phyloP scores from a whole-genome alignment of 2,888 invertebrate species.

The Epicampocera succincta region DNA sequence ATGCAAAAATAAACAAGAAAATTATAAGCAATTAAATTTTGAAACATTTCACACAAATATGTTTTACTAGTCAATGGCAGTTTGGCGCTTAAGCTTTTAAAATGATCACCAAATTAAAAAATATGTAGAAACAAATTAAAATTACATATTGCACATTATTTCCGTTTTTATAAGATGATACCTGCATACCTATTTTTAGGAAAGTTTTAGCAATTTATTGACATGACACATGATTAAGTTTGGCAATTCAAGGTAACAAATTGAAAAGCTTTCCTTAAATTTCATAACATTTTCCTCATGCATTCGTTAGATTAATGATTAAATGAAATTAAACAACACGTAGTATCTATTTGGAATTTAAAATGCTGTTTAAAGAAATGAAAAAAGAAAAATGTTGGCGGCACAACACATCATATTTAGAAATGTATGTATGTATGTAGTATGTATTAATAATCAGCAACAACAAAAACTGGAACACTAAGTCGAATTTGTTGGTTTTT shows the following conservation, averaged over 20 bases:
- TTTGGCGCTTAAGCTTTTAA: constrained; percentile 41
- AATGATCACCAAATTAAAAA: constrained; percentile 13
- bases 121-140: background rate
- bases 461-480: no score
- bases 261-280: constrained; percentile 12
- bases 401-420: no score
- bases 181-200: constrained; percentile 17
- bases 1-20: background rate
- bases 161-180: constrained; percentile 44
- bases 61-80: constrained; percentile 36
- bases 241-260: constrained; percentile 57
- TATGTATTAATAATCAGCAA: no score
- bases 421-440: no score
- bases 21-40: constrained; percentile 47
- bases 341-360: no score
- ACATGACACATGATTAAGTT: constrained; percentile 63
- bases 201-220: constrained; percentile 58
- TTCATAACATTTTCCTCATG: background rate
- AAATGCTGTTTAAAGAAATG: no score
- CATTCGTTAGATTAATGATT: background rate
- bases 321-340: background rate
- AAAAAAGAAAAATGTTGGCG: background rate
- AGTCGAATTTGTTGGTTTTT: no score
- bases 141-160: constrained; percentile 33
- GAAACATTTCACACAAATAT: constrained; percentile 40